A percentile compares a stretch with the other conserved stretches of the same genome.
phyloP scores from a whole-genome alignment of 2,888 invertebrate genomes.

The Ceramica pisi region DNA sequence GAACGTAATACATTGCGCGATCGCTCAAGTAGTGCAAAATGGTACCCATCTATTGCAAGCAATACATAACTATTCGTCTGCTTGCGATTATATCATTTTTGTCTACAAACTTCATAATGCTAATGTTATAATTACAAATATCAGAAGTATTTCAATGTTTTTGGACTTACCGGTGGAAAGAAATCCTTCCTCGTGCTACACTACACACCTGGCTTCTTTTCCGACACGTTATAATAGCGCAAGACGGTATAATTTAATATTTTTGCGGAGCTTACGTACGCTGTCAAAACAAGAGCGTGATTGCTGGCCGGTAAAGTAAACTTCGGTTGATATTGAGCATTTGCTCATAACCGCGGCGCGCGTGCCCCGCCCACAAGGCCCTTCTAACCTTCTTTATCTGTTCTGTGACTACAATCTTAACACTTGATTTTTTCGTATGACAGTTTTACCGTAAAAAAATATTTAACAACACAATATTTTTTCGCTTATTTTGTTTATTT shows the following conservation, averaged over 20 bases:
- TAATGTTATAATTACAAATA: background rate
- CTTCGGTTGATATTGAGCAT: background rate
- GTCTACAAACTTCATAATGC: background rate
- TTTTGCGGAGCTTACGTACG: background rate
- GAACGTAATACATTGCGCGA: no score
- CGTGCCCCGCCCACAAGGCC: conserved; percentile 1
- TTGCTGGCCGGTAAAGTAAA: background rate
- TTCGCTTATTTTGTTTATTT: no score
- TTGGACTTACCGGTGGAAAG: conserved; percentile 36
- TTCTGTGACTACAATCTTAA: background rate
- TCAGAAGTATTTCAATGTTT: background rate
- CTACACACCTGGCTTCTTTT: conserved; percentile 27
- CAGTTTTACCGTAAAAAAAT: no score
- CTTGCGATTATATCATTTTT: no score
- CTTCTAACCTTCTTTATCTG: conserved; percentile 4
- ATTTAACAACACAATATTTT: no score
- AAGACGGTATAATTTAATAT: conserved; percentile 21
- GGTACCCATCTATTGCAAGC: no score
- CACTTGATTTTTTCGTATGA: no score
- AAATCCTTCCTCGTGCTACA: conserved; percentile 25
- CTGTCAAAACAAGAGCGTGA: background rate
- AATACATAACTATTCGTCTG: no score
- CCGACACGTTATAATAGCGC: conserved; percentile 33
- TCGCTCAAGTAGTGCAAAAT: no score
- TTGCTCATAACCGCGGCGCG: background rate